These are phyloP conservation scores for Coelopa pilipes DNA, from an alignment of 2,888 invertebrate genomes.

Conservation along the genomic window DNA sequence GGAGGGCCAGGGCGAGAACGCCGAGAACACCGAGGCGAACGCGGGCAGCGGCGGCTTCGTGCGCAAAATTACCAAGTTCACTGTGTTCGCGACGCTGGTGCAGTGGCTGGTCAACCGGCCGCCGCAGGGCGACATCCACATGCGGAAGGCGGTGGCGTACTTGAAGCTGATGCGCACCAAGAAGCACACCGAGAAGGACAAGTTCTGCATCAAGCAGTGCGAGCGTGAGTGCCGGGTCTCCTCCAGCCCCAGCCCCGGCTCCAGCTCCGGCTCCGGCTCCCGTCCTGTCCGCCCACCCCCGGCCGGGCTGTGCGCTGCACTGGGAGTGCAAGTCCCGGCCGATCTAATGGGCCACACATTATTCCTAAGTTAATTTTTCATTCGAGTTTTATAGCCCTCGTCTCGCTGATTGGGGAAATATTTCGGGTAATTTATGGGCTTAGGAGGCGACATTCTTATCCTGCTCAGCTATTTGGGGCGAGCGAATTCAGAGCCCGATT, in stretches of 20 bases:
- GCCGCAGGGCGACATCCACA: constrained; percentile 50
- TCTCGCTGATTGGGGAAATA: constrained; percentile 42
- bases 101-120: constrained; percentile 63
- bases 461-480: no score
- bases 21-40: constrained; percentile 32
- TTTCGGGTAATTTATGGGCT: constrained; percentile 45
- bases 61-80: constrained; percentile 60
- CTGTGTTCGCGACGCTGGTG: constrained; percentile 60
- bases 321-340: neutral
- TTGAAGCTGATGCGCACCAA: constrained; percentile 49
- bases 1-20: constrained; percentile 20
- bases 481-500: no score
- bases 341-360: constrained; percentile 12
- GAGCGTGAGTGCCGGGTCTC: constrained; percentile 57
- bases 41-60: constrained; percentile 48
- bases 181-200: constrained; percentile 52
- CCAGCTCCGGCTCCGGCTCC: no score
- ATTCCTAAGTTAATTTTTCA: constrained; percentile 38
- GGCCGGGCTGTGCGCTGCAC: neutral
- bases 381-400: constrained; percentile 33
- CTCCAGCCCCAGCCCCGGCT: no score
- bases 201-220: constrained; percentile 56
- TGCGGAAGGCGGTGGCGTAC: constrained; percentile 54
- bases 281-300: no score
- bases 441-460: constrained; percentile 14